These are phyloP conservation scores for Drosophila guanche DNA, from an alignment of 1,140 invertebrate genomes.

Conservation along the genomic window DNA sequence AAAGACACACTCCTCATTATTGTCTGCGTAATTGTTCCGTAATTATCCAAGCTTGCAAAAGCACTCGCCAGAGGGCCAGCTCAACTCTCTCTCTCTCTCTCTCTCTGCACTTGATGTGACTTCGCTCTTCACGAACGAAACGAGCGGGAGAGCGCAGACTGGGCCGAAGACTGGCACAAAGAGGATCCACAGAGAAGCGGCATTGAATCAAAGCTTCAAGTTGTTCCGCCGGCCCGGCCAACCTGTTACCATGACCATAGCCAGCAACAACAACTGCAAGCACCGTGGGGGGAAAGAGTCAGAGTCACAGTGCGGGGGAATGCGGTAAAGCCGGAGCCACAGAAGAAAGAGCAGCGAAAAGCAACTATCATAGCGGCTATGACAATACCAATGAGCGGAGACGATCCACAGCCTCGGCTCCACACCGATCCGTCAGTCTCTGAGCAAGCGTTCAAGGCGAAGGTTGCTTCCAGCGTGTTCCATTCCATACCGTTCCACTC, in stretches of 20 bases:
- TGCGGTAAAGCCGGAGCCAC: too few relatives aligned
- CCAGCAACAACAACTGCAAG: constrained; percentile 3
- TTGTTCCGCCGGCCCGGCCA: constrained; percentile 62
- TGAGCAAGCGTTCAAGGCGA: constrained; percentile 78
- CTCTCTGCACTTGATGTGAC: background rate
- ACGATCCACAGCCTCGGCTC: constrained; percentile 53
- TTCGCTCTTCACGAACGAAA: constrained; percentile 9
- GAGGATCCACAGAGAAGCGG: constrained; percentile 35
- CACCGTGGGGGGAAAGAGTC: too few relatives aligned
- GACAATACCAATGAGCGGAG: constrained; percentile 54
- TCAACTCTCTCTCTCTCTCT: constrained; percentile 25
- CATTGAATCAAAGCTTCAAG: constrained; percentile 42
- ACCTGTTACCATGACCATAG: constrained; percentile 54
- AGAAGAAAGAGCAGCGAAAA: too few relatives aligned
- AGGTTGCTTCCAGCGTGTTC: constrained; percentile 58
- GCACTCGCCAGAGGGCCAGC: constrained; percentile 27
- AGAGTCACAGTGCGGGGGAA: background rate
- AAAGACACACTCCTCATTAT: constrained; percentile 15
- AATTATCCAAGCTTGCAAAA: constrained; percentile 22
- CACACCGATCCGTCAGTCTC: constrained; percentile 60
- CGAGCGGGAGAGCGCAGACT: constrained; percentile 4
- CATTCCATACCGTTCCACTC: constrained; percentile 12
- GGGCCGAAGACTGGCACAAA: constrained; percentile 28
- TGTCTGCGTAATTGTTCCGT: constrained; percentile 3
- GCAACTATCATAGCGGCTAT: constrained; percentile 33